A percentile compares a stretch with the other conserved stretches of the same genome.
phyloP scores from a whole-genome alignment of 2,113 vertebrate genomes.

The Sinocyclocheilus anophthalmus region DNA sequence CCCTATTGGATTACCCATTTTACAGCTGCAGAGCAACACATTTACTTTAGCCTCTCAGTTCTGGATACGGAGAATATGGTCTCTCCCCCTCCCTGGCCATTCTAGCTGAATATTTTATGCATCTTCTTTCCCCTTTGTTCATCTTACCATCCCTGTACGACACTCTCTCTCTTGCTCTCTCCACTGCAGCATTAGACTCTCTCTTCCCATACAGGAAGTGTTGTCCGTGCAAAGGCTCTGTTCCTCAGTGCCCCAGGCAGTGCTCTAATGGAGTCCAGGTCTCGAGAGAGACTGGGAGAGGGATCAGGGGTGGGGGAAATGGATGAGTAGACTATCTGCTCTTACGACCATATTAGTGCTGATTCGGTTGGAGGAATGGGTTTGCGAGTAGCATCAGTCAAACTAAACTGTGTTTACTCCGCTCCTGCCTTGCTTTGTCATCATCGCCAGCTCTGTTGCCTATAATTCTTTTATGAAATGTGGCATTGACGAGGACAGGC shows the following conservation, averaged over 20 bases:
- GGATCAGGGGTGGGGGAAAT: constrained; percentile 18
- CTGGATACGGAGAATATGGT: neutral
- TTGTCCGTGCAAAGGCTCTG: constrained; percentile 53
- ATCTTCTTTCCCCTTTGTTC: neutral
- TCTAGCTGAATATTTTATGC: constrained; percentile 47
- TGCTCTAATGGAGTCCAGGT: constrained; percentile 72
- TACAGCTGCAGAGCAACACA: neutral
- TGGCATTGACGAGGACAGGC: constrained; percentile 57
- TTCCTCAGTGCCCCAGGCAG: constrained; percentile 52
- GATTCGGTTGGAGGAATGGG: constrained; percentile 43
- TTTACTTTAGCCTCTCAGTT: neutral
- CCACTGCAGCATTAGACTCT: constrained; percentile 29
- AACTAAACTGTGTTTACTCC: constrained; percentile 39
- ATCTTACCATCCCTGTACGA: neutral
- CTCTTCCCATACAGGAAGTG: constrained; percentile 55
- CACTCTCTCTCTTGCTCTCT: constrained; percentile 4
- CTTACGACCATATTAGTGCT: constrained; percentile 43
- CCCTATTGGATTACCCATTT: neutral
- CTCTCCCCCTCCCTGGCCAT: constrained; percentile 1
- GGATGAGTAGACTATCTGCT: constrained; percentile 30
- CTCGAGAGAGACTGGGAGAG: constrained; percentile 61
- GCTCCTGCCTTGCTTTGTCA: constrained; percentile 57
- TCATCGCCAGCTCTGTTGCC: constrained; percentile 54
- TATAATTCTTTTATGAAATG: constrained; percentile 71
- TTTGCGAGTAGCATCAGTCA: constrained; percentile 36